Evolutionary conservation across 2,797 vertebrate species (phyloP).

Genomic region (Cuniculus paca): DNA sequence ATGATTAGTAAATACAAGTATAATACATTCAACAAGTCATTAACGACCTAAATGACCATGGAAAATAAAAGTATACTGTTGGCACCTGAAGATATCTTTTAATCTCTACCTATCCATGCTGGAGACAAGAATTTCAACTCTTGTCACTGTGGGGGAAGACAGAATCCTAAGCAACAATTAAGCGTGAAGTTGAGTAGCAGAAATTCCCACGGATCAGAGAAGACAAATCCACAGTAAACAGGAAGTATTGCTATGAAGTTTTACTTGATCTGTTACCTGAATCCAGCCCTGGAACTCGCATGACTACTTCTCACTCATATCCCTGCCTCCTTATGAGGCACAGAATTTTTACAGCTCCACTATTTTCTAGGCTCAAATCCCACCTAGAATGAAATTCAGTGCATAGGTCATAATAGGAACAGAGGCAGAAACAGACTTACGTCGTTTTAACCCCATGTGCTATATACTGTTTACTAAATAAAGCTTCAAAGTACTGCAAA

Average conservation of each 20-base stretch:
- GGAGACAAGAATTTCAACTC: background rate
- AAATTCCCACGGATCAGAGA: slow-evolving; percentile 35
- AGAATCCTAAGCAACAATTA: background rate
- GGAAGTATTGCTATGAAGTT: background rate
- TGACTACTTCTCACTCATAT: background rate
- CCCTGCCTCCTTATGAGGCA: background rate
- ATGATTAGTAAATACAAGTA: slow-evolving; percentile 39
- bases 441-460: slow-evolving; percentile 20
- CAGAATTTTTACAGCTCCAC: slow-evolving; percentile 25
- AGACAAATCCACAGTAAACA: background rate
- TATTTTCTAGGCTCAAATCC: slow-evolving; percentile 35
- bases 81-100: background rate
- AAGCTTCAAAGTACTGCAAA: slow-evolving; percentile 30
- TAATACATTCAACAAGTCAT: background rate
- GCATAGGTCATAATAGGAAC: slow-evolving; percentile 39
- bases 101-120: background rate
- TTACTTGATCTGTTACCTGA: background rate
- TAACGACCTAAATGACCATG: background rate
- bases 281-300: background rate
- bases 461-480: slow-evolving; percentile 42
- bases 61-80: slow-evolving; percentile 25
- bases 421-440: background rate
- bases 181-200: background rate
- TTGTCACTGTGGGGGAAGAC: background rate
- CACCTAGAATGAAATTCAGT: slow-evolving; percentile 29